Evolutionary conservation across 2,113 vertebrate species (phyloP), one percentile per base, ranked within the genome.

Genomic region (Chaetodon auriga): DNA sequence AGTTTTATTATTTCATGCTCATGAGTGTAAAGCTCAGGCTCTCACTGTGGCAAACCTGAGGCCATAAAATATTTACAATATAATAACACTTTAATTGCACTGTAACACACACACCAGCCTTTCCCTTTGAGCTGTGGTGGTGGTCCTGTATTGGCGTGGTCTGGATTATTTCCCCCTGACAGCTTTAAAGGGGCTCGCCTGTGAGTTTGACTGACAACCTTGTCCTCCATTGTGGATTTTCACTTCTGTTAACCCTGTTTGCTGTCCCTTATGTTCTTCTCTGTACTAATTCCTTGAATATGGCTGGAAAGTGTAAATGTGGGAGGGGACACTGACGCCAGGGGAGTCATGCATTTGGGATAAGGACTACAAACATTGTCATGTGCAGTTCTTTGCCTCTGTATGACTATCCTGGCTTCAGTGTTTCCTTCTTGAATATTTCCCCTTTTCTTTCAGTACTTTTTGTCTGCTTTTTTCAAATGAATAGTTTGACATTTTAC

Each of bases 41-140:
- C 45, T 74, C 68, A 21, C 57, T 30, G 83, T 68, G 77, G 82
- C 63, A 82, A 86, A 84, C 80, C 83, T 15, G 46, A 70, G 72
- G 68, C 49, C 54, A 84, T 91, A 19, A 89, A 94, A 91, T 88
- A 91, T 91, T 88, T 86, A 91, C 53, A 84, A 49, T 79, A 82
- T 86, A 82, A 82, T 85, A 80, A 66, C 49, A 81, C 45, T 84
- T 85, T 85, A 80, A 91, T 78, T 85, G 83, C 61, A 36, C 70
- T 54, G 38, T 82, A 75, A 53, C 81, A 78, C 79, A 70, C 46
- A 77, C 62, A 62, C 43, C 43, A 58, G 70, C 41, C 41, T 84
- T 82, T 68, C 54, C 65, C 30, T 66, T 46, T 63, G 72, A 78
- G 76, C 68, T 64, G 5, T 43, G 48, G 49, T 69, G 58, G 49